phyloP scores from a whole-genome alignment of 2,797 vertebrate genomes.

The Acanthornis magna region DNA sequence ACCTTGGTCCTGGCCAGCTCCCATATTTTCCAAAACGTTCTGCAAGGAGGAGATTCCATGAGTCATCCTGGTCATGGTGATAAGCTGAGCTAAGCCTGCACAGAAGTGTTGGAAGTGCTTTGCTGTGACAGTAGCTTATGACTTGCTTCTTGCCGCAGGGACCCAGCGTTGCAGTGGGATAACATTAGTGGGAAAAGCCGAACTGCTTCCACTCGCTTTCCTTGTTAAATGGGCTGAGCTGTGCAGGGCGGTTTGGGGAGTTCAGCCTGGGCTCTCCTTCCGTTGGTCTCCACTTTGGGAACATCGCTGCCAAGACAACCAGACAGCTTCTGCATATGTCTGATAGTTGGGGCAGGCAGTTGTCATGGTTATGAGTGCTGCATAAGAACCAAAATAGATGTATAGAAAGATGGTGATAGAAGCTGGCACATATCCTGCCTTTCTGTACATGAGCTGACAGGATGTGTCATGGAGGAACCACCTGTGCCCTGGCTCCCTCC shows the following conservation, averaged over 20 bases:
- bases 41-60: neutral
- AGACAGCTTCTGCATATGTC: slow-evolving; percentile 38
- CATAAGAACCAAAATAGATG: slow-evolving; percentile 39
- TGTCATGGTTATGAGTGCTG: slow-evolving; percentile 61
- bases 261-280: neutral
- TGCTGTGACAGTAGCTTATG: neutral
- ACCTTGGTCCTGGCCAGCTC: neutral
- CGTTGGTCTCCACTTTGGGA: neutral
- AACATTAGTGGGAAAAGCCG: neutral
- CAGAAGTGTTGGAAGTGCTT: neutral
- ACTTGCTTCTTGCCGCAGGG: neutral
- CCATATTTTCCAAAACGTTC: neutral
- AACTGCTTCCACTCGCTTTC: neutral
- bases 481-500: slow-evolving; percentile 18
- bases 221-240: neutral
- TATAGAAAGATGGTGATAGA: slow-evolving; percentile 22
- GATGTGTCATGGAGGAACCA: slow-evolving; percentile 9
- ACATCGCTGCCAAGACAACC: slow-evolving; percentile 31
- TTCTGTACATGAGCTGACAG: slow-evolving; percentile 12
- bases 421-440: neutral
- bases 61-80: neutral
- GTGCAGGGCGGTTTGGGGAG: neutral
- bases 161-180: neutral
- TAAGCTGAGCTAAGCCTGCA: neutral
- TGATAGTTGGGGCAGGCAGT: slow-evolving; percentile 44